A percentile compares a stretch with the other conserved stretches of the same genome.
Conservation (phyloP, 2,113 vertebrate species). For the Chunga burmeisteri region DNA sequence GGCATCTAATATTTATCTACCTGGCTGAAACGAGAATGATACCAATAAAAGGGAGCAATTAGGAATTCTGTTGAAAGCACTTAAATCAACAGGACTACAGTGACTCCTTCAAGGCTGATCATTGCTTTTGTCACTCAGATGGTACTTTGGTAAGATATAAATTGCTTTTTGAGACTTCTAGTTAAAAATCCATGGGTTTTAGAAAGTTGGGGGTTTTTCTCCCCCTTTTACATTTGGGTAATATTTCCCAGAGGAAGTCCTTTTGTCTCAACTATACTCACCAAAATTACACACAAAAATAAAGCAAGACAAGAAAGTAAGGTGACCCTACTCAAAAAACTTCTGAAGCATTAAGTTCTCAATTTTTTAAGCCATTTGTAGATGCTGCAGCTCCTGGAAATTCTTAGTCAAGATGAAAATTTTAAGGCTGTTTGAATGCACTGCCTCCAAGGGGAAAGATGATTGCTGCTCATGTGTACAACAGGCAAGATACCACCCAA, state of each 20-base stretch:
- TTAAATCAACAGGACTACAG: background rate
- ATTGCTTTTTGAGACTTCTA: background rate
- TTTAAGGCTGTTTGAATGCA: background rate
- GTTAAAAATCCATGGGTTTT: background rate
- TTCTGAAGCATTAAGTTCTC: background rate
- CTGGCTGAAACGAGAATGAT: background rate
- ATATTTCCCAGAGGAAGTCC: background rate
- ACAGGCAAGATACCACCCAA: background rate
- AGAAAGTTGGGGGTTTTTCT: background rate
- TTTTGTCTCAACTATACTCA: background rate
- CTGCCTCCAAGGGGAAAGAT: background rate
- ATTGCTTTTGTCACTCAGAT: background rate
- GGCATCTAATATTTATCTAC: conserved; percentile 42
- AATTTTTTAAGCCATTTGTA: background rate
- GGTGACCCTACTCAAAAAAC: background rate
- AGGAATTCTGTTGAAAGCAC: conserved; percentile 2
- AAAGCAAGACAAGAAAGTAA: background rate
- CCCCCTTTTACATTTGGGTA: background rate
- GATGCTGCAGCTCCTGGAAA: background rate
- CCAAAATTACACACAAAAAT: background rate
- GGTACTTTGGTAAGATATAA: background rate
- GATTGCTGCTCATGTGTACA: background rate
- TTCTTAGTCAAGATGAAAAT: background rate
- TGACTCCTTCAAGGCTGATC: background rate
- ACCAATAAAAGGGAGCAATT: background rate